Conservation (phyloP, 2,888 invertebrate genomes). For the Xestia sexstrigata region DNA sequence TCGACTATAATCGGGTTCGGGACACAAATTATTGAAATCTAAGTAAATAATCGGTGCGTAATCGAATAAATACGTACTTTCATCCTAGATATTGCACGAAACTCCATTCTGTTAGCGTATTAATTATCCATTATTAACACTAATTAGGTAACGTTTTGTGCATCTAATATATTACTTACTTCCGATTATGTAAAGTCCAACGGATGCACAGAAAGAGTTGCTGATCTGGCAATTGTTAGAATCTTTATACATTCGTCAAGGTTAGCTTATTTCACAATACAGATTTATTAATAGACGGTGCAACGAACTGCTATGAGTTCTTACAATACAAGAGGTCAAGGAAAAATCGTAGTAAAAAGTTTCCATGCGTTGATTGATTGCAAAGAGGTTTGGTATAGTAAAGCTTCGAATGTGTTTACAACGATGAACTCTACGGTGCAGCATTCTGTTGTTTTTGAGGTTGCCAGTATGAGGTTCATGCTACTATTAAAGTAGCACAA, state of each 20-base stretch:
- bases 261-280: slow-evolving; percentile 4
- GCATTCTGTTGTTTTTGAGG: not conserved
- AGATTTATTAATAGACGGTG: not conserved
- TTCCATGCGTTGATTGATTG: slow-evolving; percentile 26
- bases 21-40: not conserved
- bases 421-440: not conserved
- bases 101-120: not conserved
- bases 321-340: slow-evolving; percentile 34
- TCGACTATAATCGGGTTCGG: not conserved
- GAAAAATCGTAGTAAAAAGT: not conserved
- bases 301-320: not conserved
- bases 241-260: slow-evolving; percentile 31
- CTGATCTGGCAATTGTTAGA: not conserved
- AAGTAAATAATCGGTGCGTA: not conserved
- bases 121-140: not conserved
- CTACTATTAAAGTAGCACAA: too few relatives aligned
- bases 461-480: too few relatives aligned
- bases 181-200: slow-evolving; percentile 10
- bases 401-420: not conserved
- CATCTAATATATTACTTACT: not conserved
- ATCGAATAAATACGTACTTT: not conserved
- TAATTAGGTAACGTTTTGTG: slow-evolving; percentile 14
- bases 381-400: slow-evolving; percentile 10
- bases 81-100: not conserved
- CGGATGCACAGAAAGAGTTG: slow-evolving; percentile 19